Base-by-base conservation (phyloP, 37 sponge, comb jelly and placozoan genomes). In the Lycopodina hypogea region DNA sequence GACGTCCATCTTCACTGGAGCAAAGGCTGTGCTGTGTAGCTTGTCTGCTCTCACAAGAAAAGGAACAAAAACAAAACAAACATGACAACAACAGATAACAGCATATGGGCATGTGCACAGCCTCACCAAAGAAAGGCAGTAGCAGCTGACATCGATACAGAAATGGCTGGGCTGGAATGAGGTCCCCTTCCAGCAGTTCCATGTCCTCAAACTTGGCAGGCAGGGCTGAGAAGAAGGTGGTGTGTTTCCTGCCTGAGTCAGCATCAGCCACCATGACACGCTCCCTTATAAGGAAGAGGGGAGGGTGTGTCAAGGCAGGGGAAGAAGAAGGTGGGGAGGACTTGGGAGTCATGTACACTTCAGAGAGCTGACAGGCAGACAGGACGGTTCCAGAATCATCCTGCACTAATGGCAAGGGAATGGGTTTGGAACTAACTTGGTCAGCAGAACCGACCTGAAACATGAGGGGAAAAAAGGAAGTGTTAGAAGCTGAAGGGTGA, bases 1-100 rank as follows among this genome's bases (percentile, higher is more conserved):
- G 21, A 96, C 84, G 71, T 90, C 94, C 19, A 69, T 55, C 68
- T 92, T 96, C n/a, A 96, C 86, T 41, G 96, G 94, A 55, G 91
- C 86, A 84, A 90, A 93, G 0, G 88, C 81, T 8, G 90, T 84
- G 21, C 84, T 24, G 76, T 71, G 85, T 50, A 94, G 69, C 1
- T 76, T 51, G 75, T 94, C 95, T 91, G 73, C 17, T 52, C 39
- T 70, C 12, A 63, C 1, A 66, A 71, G n/a, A 62, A 22, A 0
- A 32, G 39, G 4, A 26, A 59, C 60, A 59, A 59, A 6, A 23
- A 17, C 60, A 59, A 23, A 59, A 23, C 24, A 71, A 17, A 59
- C 28, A 59, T 17, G 4, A 23, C 60, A 59, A 59, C 60, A 59
- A 59, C 60, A 59, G 60, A n/a, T 7, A 58, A 26, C 26, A 32